Conservation (phyloP, 2,888 invertebrate species). For the Leptinotarsa peninsularis region DNA sequence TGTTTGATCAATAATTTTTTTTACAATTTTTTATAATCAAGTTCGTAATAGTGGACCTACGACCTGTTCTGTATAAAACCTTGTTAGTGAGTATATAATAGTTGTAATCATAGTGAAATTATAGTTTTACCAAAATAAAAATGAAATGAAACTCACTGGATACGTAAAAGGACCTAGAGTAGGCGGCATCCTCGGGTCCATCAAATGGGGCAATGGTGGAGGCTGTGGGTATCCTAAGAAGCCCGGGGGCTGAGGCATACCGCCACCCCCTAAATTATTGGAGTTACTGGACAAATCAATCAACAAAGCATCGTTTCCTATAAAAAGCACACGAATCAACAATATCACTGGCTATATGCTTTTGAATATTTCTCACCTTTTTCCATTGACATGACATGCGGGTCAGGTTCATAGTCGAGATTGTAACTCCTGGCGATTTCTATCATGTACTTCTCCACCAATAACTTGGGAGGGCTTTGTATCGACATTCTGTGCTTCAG, state of each 20-base stretch:
- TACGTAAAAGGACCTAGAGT: conserved; percentile 74
- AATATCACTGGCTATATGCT: background rate
- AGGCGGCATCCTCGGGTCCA: conserved; percentile 61
- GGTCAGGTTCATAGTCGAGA: conserved; percentile 95
- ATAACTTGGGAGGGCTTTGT: conserved; percentile 93
- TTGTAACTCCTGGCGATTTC: conserved; percentile 97
- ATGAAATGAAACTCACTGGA: conserved; percentile 66
- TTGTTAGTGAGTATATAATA: no score
- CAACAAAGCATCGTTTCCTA: conserved; percentile 72
- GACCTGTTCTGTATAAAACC: no score
- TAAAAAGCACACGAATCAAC: conserved; percentile 14
- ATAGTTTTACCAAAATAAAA: background rate
- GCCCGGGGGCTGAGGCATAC: conserved; percentile 79
- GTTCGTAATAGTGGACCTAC: no score
- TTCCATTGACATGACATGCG: conserved; percentile 87
- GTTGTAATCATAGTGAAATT: background rate
- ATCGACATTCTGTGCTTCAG: conserved; percentile 93
- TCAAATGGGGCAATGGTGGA: conserved; percentile 72
- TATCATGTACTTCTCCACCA: conserved; percentile 94
- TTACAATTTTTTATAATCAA: no score
- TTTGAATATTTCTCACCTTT: conserved; percentile 54
- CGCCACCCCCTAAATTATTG: conserved; percentile 71
- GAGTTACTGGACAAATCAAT: conserved; percentile 77
- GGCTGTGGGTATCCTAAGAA: conserved; percentile 85
- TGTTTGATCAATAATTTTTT: no score